These are phyloP conservation scores for Capra hircus DNA, from an alignment of 2,113 vertebrate genomes.

Conservation along the genomic window DNA sequence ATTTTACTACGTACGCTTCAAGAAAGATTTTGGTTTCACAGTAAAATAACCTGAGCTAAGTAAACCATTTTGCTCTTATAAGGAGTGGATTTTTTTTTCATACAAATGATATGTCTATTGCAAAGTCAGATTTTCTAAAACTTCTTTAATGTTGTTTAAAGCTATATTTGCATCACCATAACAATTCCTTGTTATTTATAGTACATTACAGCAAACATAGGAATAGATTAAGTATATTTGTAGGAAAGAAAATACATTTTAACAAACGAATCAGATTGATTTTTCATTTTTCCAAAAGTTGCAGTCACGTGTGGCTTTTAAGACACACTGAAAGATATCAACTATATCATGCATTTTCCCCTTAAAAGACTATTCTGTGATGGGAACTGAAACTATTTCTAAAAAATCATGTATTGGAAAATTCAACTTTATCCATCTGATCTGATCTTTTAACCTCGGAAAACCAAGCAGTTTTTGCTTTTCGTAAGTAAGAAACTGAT, in stretches of 20 bases:
- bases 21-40: neutral
- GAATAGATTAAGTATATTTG: neutral
- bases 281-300: neutral
- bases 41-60: neutral
- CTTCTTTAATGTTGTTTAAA: neutral
- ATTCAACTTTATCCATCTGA: neutral
- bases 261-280: neutral
- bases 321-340: neutral
- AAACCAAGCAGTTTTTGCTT: neutral
- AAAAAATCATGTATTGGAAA: neutral
- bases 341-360: neutral
- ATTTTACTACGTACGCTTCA: neutral
- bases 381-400: neutral
- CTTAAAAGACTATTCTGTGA: neutral
- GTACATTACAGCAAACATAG: neutral
- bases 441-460: neutral
- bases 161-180: neutral
- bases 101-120: neutral
- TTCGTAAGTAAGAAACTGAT: neutral
- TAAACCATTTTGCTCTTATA: neutral
- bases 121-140: neutral
- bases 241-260: neutral
- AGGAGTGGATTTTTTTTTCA: neutral
- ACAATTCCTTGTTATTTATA: neutral
- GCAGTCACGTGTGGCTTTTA: neutral